Base-by-base conservation (phyloP, 2,797 vertebrate species). In the Argya squamiceps region DNA sequence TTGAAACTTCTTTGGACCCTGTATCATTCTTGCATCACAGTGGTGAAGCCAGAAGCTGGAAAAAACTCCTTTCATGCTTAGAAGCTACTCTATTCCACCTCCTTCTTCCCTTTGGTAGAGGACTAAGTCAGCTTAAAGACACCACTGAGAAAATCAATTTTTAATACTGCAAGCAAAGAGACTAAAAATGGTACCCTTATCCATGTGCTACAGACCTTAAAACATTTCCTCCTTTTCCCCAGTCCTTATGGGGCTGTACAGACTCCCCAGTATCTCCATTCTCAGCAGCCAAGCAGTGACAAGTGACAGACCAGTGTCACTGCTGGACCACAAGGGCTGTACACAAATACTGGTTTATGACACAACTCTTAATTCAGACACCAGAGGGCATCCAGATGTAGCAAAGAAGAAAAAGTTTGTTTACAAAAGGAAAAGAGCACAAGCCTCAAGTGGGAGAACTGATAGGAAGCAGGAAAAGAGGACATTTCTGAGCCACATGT, bases 381-480 rank as follows among this genome's bases (percentile, higher is more conserved):
- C 56, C 76, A 93, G 92, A 84, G 88, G 93, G 88, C 92, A 96
- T 32, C 50, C 88, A 77, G 81, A 67, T 22, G 44, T 22, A 89
- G 73, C 24, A 73, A 77, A 76, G 34, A 29, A 77, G 43, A 9
- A 49, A 44, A 67, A 49, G 44, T 43, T 43, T 55, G 46, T 56
- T 56, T 36, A 36, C 44, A 47, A 27, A 1, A 52, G 17, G 36
- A 65, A 83, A 83, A 64, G 39, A 84, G 24, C 24, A 75, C 58
- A 87, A 65, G 41, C 20, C 59, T 84, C 37, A 32, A 5, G 11
- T 3, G 13, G 21, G 32, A 88, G 12, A 77, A 15, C n/a, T 43
- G 12, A 62, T 1, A 63, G 34, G 18, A 85, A 5, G 59, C 19
- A 53, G n/a, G 23, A 70, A 50, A 65, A 74, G 8, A 41, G 17